Base-by-base conservation (phyloP, 2,888 invertebrate genomes). In the Branchellion lobata region DNA sequence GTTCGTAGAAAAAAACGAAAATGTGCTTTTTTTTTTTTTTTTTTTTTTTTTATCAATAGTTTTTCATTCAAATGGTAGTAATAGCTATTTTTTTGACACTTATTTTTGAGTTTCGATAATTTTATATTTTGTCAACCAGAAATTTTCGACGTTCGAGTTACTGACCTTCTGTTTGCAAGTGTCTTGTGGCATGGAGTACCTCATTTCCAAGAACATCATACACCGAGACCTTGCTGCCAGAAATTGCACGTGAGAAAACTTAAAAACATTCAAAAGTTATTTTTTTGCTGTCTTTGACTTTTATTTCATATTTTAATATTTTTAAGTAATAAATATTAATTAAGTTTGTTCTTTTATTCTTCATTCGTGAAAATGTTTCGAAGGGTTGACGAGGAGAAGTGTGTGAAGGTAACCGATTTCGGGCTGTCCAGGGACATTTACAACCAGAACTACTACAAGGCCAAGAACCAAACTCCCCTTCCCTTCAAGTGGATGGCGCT, bases 401-500 rank as follows among this genome's bases (percentile, higher is more conserved):
- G 34, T 5, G 82, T 82, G 27, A 80, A 80, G 40, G 81, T 82
- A 3, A 81, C 82, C 1, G 81, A 82, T 79, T 82, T 81, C 79
- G 82, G 82, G 14, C 53, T 82, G 53, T 77, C 82, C 21, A 75
- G 81, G 24, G 82, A 82, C 71, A 76, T 82, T 14, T 82, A 81
- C 69, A 40, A 78, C 47, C 69, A 72, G 2, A 77, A 81, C 27
- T 82, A 82, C 61, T 82, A 82, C 57, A 34, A 71, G 14, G 69
- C 77, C 24, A 53, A 81, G 57, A 65, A 75, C 34, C 74, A 78
- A 40, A 40, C 78, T 27, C 81, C 81, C 1, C 81, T 82, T 8
- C 82, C 82, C 2, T 47, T 81, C 47, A 80, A 81, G 36, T 81
- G 81, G 81, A 82, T 82, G 81, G 81, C 82, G 31, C 75, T 82